Conservation (phyloP, 2,797 vertebrate species). For the Poecilia wingei region DNA sequence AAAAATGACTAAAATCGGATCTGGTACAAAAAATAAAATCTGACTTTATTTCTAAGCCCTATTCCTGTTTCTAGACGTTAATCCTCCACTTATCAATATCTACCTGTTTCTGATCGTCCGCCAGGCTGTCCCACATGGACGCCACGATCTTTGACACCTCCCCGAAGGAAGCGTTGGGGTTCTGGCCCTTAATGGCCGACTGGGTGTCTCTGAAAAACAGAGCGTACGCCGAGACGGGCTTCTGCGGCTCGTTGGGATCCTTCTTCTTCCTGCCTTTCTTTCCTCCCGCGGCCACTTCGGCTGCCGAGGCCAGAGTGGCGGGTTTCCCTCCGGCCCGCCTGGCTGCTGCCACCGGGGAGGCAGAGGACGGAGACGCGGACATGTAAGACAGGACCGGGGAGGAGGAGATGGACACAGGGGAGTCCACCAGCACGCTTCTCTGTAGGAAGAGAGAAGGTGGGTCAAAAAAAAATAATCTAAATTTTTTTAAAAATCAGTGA, state of each 20-base stretch:
- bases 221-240: slow-evolving; percentile 92
- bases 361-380: slow-evolving; percentile 34
- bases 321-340: slow-evolving; percentile 70
- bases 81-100: not conserved
- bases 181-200: slow-evolving; percentile 94
- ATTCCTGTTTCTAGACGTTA: not conserved
- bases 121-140: slow-evolving; percentile 96
- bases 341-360: slow-evolving; percentile 39
- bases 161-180: slow-evolving; percentile 92
- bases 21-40: too few species aligned
- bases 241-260: slow-evolving; percentile 93
- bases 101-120: slow-evolving; percentile 94
- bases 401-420: slow-evolving; percentile 76
- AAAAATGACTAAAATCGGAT: too few species aligned
- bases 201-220: slow-evolving; percentile 94
- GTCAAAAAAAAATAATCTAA: not conserved
- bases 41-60: too few species aligned
- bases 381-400: slow-evolving; percentile 68
- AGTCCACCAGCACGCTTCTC: slow-evolving; percentile 81
- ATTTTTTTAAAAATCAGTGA: too few species aligned
- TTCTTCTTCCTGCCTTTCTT: slow-evolving; percentile 88
- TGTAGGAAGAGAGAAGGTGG: slow-evolving; percentile 28
- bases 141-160: slow-evolving; percentile 95
- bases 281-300: slow-evolving; percentile 1
- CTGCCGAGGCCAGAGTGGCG: slow-evolving; percentile 31